Conservation (phyloP, 1,140 invertebrate species). For the Ruditapes philippinarum region DNA sequence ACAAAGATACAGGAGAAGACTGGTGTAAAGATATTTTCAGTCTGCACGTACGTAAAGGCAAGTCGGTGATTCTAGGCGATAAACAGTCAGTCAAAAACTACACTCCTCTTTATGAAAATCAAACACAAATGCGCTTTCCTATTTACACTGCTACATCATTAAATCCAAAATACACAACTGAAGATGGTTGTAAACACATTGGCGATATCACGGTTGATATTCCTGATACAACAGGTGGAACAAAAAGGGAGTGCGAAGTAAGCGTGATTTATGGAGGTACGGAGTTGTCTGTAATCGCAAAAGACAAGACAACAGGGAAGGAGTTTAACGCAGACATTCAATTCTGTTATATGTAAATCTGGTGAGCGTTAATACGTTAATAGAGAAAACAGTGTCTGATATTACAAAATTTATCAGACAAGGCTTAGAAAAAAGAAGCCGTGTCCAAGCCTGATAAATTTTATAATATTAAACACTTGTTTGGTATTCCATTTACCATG, state of each 20-base stretch:
- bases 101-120: slow-evolving; percentile 17
- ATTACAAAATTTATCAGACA: too few relatives aligned
- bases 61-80: background rate
- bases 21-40: slow-evolving; percentile 45
- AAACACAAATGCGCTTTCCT: background rate
- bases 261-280: slow-evolving; percentile 57
- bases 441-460: too few relatives aligned
- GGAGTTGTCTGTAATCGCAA: slow-evolving; percentile 20
- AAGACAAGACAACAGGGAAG: slow-evolving; percentile 17
- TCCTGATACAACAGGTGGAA: background rate
- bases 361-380: too few relatives aligned
- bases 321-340: slow-evolving; percentile 32
- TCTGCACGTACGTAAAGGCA: slow-evolving; percentile 29
- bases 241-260: slow-evolving; percentile 15
- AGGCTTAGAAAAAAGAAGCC: too few relatives aligned
- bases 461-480: too few relatives aligned
- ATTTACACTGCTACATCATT: background rate
- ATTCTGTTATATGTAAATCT: background rate
- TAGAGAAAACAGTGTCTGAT: too few relatives aligned
- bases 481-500: too few relatives aligned
- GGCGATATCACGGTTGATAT: slow-evolving; percentile 34
- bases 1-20: slow-evolving; percentile 22
- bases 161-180: slow-evolving; percentile 26
- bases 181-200: slow-evolving; percentile 9
- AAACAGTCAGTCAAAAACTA: background rate